These are phyloP conservation scores for Oxycera nigricornis DNA, from an alignment of 2,888 invertebrate species.

Conservation along the genomic window DNA sequence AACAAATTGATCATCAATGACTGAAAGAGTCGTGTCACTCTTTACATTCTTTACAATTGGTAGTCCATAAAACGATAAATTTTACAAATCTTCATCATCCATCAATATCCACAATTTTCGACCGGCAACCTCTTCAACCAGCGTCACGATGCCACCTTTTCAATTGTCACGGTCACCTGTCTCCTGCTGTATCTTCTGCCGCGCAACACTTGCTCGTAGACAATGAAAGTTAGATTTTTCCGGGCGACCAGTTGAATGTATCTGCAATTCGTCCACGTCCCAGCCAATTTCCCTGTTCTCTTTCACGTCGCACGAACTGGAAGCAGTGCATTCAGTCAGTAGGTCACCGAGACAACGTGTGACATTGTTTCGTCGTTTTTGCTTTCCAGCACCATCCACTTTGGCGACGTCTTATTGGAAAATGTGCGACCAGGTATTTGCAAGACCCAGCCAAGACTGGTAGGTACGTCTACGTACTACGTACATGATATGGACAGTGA, in stretches of 20 bases:
- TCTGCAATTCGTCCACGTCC: slow-evolving; percentile 4
- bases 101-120: no score
- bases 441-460: no score
- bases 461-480: not conserved
- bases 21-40: no score
- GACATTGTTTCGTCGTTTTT: slow-evolving; percentile 21
- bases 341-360: slow-evolving; percentile 33
- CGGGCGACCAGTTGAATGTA: not conserved
- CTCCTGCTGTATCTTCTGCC: not conserved
- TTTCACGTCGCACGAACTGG: slow-evolving; percentile 21
- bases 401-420: not conserved
- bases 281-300: slow-evolving; percentile 23
- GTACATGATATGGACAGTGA: no score
- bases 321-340: slow-evolving; percentile 34
- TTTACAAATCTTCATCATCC: no score
- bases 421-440: not conserved
- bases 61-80: no score
- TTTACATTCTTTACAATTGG: no score
- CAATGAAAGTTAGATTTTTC: slow-evolving; percentile 5
- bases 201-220: not conserved
- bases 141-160: not conserved
- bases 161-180: not conserved
- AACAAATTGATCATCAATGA: no score
- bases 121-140: not conserved
- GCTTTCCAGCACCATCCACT: slow-evolving; percentile 6